Percentiles rank a stretch among this genome's conserved stretches.
Conservation (phyloP, 2,113 vertebrate species). For the Trachemys scripta region DNA sequence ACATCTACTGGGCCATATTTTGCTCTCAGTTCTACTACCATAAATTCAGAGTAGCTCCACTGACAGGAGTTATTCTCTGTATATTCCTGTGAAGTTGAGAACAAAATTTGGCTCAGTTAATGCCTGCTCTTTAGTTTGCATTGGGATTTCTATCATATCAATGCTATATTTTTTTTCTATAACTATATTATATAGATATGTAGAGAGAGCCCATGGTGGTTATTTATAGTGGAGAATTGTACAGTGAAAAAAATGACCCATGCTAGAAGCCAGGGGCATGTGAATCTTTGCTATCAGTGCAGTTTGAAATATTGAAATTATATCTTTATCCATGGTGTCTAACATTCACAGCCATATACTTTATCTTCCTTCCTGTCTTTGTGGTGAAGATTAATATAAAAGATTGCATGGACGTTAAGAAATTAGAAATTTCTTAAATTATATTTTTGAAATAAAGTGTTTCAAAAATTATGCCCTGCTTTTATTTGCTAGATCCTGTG, state of each 20-base stretch:
- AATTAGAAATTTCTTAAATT: neutral
- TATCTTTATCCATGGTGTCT: neutral
- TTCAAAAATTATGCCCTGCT: neutral
- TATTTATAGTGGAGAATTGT: neutral
- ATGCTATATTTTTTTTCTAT: neutral
- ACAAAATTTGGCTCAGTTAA: neutral
- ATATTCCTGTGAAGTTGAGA: neutral
- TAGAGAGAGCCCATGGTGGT: neutral
- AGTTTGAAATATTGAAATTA: neutral
- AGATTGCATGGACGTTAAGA: neutral
- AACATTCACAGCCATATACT: neutral
- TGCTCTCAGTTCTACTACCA: neutral
- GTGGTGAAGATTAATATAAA: neutral
- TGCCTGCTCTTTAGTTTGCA: neutral
- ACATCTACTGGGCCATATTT: neutral
- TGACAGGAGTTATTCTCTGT: neutral
- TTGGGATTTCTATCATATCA: neutral
- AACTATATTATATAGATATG: neutral
- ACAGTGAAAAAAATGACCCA: neutral
- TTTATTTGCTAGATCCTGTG: neutral
- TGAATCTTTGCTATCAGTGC: neutral
- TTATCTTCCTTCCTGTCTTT: neutral
- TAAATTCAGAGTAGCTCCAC: neutral
- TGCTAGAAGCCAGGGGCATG: neutral
- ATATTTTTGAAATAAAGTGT: neutral